Conservation (phyloP, 1,140 invertebrate genomes). For the Nasonia longicornis region DNA sequence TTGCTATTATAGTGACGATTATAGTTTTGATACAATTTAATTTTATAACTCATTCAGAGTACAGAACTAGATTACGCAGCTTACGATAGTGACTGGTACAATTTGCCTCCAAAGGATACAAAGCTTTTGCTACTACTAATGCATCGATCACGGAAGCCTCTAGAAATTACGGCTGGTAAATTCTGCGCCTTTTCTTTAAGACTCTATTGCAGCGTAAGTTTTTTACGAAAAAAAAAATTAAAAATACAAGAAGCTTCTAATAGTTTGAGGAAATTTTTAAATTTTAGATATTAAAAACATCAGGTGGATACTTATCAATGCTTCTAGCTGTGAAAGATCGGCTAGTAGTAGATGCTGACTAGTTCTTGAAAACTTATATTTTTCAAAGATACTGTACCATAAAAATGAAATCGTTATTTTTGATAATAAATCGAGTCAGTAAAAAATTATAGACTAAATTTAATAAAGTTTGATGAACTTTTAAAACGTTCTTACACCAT, state of each 20-base stretch:
- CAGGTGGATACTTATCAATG: constrained; percentile 53
- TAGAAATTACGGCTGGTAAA: constrained; percentile 42
- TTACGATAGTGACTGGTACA: constrained; percentile 37
- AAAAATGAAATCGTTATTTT: too few relatives aligned
- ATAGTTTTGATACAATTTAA: neutral
- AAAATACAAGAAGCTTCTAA: neutral
- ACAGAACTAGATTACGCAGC: constrained; percentile 25
- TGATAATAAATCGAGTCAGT: too few relatives aligned
- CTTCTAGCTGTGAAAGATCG: constrained; percentile 27
- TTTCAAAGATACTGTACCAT: too few relatives aligned
- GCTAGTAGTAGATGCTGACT: constrained; percentile 57
- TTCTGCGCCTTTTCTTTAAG: constrained; percentile 36
- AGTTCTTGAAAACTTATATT: constrained; percentile 47
- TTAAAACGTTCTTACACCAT: too few relatives aligned
- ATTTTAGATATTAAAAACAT: constrained; percentile 54
- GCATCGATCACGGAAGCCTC: constrained; percentile 21
- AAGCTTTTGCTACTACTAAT: constrained; percentile 35
- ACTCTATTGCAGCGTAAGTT: constrained; percentile 25
- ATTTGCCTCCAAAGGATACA: constrained; percentile 19
- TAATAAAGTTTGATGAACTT: too few relatives aligned
- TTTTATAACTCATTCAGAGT: constrained; percentile 15
- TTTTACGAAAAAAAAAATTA: neutral
- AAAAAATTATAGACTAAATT: too few relatives aligned
- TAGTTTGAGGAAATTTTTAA: neutral
- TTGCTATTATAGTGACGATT: neutral